These are phyloP conservation scores for Danio aesculapii DNA, from an alignment of 2,797 vertebrate species.

Conservation along the genomic window DNA sequence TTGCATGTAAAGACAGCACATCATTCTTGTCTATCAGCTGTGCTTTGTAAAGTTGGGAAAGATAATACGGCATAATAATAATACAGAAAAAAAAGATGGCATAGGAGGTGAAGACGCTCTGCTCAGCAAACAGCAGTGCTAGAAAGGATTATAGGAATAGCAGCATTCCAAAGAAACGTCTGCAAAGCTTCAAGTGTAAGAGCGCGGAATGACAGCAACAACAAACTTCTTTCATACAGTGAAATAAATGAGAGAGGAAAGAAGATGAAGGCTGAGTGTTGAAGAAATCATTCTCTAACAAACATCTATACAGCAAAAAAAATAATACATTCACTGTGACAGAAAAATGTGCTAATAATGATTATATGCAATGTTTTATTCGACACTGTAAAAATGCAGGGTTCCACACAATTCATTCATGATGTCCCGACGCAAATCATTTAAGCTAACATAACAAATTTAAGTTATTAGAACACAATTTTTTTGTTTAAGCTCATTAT, in stretches of 20 bases:
- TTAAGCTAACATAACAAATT: too few relatives aligned
- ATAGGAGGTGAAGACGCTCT: background rate
- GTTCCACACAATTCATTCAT: too few relatives aligned
- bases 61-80: background rate
- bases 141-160: background rate
- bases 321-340: constrained; percentile 24
- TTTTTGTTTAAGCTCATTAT: too few relatives aligned
- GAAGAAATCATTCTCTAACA: constrained; percentile 23
- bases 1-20: background rate
- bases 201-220: constrained; percentile 44
- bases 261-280: constrained; percentile 2
- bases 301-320: constrained; percentile 2
- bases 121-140: background rate
- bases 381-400: too few relatives aligned
- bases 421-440: too few relatives aligned
- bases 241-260: background rate
- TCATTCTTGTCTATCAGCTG: constrained; percentile 1
- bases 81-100: too few relatives aligned
- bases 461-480: too few relatives aligned
- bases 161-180: constrained; percentile 38
- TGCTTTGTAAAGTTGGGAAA: constrained; percentile 14
- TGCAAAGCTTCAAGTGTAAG: constrained; percentile 41
- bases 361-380: too few relatives aligned
- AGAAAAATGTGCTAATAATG: too few relatives aligned
- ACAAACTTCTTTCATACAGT: constrained; percentile 40